phyloP scores from a whole-genome alignment of 2,888 invertebrate genomes.

The Hemistola chrysoprasaria region DNA sequence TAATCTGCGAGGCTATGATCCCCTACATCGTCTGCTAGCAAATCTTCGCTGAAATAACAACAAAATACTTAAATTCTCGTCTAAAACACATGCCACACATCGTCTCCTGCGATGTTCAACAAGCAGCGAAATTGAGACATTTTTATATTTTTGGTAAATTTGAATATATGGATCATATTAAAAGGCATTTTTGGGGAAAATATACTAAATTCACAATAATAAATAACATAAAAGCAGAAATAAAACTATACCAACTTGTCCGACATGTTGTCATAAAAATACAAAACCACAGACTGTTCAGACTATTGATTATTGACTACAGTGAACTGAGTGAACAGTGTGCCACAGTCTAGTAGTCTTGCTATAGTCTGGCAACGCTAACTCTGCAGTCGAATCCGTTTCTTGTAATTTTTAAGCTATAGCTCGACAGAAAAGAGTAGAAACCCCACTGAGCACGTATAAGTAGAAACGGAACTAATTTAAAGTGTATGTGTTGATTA shows the following conservation, averaged over 20 bases:
- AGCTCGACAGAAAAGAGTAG: too few species aligned
- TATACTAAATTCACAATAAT: conserved; percentile 21
- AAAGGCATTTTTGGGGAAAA: conserved; percentile 8
- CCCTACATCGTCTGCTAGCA: conserved; percentile 74
- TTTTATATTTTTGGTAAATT: not conserved
- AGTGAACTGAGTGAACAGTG: too few species aligned
- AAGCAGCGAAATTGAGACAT: too few species aligned
- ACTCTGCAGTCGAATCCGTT: too few species aligned
- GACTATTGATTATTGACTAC: too few species aligned
- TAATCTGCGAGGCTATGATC: conserved; percentile 76
- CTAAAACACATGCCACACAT: conserved; percentile 17
- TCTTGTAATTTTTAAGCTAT: too few species aligned
- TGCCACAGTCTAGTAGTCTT: too few species aligned
- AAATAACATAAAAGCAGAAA: conserved; percentile 29
- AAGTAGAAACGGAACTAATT: too few species aligned
- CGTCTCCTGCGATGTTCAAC: too few species aligned
- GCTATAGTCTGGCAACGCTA: too few species aligned
- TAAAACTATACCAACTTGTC: conserved; percentile 67
- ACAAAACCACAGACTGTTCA: not conserved
- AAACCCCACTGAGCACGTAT: too few species aligned
- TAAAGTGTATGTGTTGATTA: too few species aligned
- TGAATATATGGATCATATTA: not conserved
- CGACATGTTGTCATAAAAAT: conserved; percentile 70
- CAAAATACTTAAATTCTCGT: conserved; percentile 8
- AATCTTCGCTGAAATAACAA: conserved; percentile 69